Conservation (phyloP, 2,797 vertebrate genomes). For the Kryptolebias ocellatus region DNA sequence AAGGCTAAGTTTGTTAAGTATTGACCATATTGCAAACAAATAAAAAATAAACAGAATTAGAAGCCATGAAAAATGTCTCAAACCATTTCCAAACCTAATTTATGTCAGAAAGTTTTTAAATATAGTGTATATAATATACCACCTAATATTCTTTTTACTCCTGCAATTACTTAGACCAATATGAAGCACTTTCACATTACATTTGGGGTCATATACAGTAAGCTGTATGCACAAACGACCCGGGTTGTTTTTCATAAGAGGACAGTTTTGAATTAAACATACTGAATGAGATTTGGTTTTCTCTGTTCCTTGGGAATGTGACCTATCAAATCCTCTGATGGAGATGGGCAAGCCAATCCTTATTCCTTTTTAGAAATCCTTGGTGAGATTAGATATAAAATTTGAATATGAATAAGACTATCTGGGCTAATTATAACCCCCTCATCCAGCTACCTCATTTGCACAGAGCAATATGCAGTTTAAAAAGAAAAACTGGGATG, state of each 20-base stretch:
- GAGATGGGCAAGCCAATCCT: conserved; percentile 55
- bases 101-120: no score
- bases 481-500: conserved; percentile 47
- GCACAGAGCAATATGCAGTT: conserved; percentile 60
- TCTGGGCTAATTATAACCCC: conserved; percentile 76
- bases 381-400: conserved; percentile 71
- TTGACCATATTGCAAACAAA: no score
- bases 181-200: neutral
- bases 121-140: no score
- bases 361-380: conserved; percentile 58
- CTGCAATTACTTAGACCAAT: neutral
- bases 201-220: neutral
- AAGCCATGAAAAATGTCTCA: no score
- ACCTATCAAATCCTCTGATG: conserved; percentile 57
- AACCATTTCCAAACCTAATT: no score
- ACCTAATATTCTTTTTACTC: neutral
- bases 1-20: no score
- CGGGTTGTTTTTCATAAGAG: neutral
- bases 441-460: conserved; percentile 73
- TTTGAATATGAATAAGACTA: conserved; percentile 77
- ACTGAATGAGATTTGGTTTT: conserved; percentile 33
- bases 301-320: conserved; percentile 59
- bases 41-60: no score
- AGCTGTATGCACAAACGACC: conserved; percentile 4
- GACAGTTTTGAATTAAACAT: conserved; percentile 22